phyloP scores from a whole-genome alignment of 2,888 invertebrate genomes.

The Pammene aurita region DNA sequence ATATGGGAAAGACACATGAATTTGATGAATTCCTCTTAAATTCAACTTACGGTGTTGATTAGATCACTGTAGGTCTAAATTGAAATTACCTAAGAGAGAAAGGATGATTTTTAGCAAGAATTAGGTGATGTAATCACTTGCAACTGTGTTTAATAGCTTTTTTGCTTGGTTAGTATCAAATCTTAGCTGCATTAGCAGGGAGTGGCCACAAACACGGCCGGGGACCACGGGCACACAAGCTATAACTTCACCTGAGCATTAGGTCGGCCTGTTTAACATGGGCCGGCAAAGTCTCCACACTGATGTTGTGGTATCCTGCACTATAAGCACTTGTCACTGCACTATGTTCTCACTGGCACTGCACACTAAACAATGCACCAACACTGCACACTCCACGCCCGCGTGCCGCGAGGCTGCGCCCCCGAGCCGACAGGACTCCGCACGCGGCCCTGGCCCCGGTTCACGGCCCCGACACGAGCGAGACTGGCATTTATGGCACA shows the following conservation, averaged over 20 bases:
- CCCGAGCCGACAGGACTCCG: slow-evolving; percentile 17
- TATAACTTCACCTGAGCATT: slow-evolving; percentile 40
- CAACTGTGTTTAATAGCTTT: slow-evolving; percentile 5
- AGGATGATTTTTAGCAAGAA: slow-evolving; percentile 22
- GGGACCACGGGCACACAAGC: not conserved
- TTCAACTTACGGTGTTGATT: not conserved
- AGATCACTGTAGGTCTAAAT: not conserved
- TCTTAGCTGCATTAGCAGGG: slow-evolving; percentile 25
- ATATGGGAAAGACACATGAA: not conserved
- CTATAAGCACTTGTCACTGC: slow-evolving; percentile 36
- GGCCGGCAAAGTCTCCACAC: slow-evolving; percentile 25
- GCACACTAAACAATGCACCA: slow-evolving; percentile 37
- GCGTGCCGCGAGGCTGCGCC: slow-evolving; percentile 6
- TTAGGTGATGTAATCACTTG: slow-evolving; percentile 20
- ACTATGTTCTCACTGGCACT: slow-evolving; percentile 38
- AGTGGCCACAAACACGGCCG: slow-evolving; percentile 14
- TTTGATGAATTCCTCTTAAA: not conserved
- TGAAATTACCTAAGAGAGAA: slow-evolving; percentile 14
- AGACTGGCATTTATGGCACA: slow-evolving; percentile 54
- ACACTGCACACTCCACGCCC: slow-evolving; percentile 29
- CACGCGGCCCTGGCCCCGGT: slow-evolving; percentile 32
- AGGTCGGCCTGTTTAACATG: slow-evolving; percentile 33
- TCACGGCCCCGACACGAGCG: slow-evolving; percentile 37
- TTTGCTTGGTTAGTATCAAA: slow-evolving; percentile 20
- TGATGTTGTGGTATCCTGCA: slow-evolving; percentile 28